Percentiles rank a stretch among this genome's conserved stretches.
Conservation (phyloP, 2,888 invertebrate species). For the Erannis defoliaria region DNA sequence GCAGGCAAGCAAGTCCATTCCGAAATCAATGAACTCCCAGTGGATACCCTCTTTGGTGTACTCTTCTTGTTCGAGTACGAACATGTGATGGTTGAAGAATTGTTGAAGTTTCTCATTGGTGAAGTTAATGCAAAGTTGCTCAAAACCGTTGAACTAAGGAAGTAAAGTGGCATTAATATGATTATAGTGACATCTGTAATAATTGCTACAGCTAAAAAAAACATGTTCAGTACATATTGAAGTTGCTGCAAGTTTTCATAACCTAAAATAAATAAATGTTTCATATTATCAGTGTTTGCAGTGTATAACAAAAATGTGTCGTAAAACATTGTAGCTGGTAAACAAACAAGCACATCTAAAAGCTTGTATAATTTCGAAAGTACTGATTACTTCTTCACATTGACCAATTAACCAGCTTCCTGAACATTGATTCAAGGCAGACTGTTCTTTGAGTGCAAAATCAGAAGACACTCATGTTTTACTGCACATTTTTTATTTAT, state of each 20-base stretch:
- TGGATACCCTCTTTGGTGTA: conserved; percentile 98
- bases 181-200: conserved; percentile 8
- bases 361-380: conserved; percentile 4
- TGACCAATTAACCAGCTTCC: conserved; percentile 27
- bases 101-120: conserved; percentile 99
- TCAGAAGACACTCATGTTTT: conserved; percentile 17
- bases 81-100: conserved; percentile 99
- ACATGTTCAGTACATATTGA: background rate
- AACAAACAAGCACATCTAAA: background rate
- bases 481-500: conserved; percentile 16
- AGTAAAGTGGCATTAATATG: conserved; percentile 70
- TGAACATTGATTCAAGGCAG: conserved; percentile 39
- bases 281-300: background rate
- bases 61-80: conserved; percentile 99
- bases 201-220: background rate
- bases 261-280: background rate
- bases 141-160: conserved; percentile 98
- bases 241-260: background rate
- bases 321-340: conserved; percentile 17
- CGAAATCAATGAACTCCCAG: conserved; percentile 99
- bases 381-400: background rate
- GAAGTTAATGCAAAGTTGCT: conserved; percentile 99
- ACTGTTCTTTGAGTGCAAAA: conserved; percentile 21
- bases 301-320: conserved; percentile 11
- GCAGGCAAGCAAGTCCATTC: conserved; percentile 99